These are phyloP conservation scores for Eubasilissa regina DNA, from an alignment of 1,140 invertebrate species.

Conservation along the genomic window DNA sequence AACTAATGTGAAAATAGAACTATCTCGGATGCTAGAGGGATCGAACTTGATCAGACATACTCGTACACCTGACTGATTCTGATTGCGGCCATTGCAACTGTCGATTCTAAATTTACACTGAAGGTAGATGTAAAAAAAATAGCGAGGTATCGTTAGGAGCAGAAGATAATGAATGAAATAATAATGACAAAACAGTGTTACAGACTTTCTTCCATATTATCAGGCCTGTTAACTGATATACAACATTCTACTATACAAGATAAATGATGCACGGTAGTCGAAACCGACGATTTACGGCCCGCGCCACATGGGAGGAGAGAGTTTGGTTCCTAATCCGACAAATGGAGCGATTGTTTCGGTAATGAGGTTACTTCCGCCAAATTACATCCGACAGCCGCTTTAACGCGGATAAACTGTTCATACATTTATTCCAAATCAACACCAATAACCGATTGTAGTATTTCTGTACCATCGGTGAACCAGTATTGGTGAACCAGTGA, in stretches of 20 bases:
- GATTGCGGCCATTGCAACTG: too few relatives aligned
- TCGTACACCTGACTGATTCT: too few relatives aligned
- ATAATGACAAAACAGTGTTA: too few relatives aligned
- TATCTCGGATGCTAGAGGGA: too few relatives aligned
- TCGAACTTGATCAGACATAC: too few relatives aligned
- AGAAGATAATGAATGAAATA: too few relatives aligned
- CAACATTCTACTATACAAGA: not conserved
- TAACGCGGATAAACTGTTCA: not conserved
- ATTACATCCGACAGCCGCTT: slow-evolving; percentile 2
- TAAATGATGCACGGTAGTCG: not conserved
- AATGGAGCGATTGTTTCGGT: slow-evolving; percentile 33
- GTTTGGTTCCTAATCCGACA: slow-evolving; percentile 18
- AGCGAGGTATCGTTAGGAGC: too few relatives aligned
- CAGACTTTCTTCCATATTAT: too few relatives aligned
- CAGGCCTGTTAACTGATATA: too few relatives aligned
- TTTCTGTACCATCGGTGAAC: not conserved
- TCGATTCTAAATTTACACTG: too few relatives aligned
- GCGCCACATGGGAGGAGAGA: not conserved
- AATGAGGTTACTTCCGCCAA: slow-evolving; percentile 34
- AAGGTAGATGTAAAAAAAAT: too few relatives aligned
- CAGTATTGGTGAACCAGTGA: not conserved
- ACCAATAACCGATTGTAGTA: slow-evolving; percentile 3
- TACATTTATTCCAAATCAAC: slow-evolving; percentile 37
- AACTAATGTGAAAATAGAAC: too few relatives aligned
- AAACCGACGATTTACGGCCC: not conserved